These are phyloP conservation scores for Mallotus villosus DNA, from an alignment of 2,797 vertebrate species.

Conservation along the genomic window DNA sequence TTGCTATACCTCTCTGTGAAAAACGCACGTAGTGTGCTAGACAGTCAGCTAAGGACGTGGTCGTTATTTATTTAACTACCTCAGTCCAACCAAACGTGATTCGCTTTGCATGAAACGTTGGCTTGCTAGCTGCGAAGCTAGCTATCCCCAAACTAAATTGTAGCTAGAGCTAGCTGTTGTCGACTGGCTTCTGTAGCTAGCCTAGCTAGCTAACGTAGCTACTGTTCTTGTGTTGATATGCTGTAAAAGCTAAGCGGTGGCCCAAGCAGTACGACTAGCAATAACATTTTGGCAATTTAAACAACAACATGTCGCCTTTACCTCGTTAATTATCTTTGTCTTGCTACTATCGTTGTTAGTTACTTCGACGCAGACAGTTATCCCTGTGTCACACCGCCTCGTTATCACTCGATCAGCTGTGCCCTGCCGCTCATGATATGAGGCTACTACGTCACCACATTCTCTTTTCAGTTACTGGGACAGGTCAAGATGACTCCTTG, in stretches of 20 bases:
- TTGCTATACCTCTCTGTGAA: constrained; percentile 24
- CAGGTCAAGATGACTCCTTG: constrained; percentile 11
- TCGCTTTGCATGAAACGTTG: too few relatives aligned
- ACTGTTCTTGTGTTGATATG: neutral
- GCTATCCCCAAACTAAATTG: too few relatives aligned
- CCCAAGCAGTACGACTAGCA: neutral
- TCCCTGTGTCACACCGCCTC: neutral
- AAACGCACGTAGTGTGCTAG: too few relatives aligned
- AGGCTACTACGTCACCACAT: constrained; percentile 20
- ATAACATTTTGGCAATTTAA: neutral
- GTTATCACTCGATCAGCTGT: constrained; percentile 40
- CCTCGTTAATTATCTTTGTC: constrained; percentile 5
- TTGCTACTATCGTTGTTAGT: neutral
- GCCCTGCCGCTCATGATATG: neutral
- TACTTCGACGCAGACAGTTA: constrained; percentile 9
- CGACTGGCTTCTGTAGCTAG: too few relatives aligned
- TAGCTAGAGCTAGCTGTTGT: too few relatives aligned
- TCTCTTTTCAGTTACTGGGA: constrained; percentile 17
- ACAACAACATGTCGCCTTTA: neutral
- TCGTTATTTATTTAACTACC: too few relatives aligned
- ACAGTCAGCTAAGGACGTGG: too few relatives aligned
- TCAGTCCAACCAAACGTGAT: too few relatives aligned
- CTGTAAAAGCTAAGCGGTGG: neutral
- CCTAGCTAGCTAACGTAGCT: neutral
- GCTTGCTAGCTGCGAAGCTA: too few relatives aligned